Conservation (phyloP, 1,140 invertebrate species). For the Wasmannia auropunctata region DNA sequence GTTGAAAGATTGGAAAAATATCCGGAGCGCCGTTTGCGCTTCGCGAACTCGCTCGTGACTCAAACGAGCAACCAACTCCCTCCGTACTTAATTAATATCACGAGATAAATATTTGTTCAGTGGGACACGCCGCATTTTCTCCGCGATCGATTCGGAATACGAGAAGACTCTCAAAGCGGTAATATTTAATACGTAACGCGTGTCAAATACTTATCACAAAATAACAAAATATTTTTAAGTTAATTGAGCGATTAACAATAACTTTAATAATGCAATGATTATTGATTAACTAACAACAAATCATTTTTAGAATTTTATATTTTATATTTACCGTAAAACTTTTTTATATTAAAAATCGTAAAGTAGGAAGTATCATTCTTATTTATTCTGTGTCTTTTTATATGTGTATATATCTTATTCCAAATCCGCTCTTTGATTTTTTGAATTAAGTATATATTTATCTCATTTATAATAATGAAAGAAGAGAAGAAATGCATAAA, state of each 20-base stretch:
- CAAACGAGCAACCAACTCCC: conserved; percentile 24
- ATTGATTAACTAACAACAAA: background rate
- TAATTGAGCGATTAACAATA: background rate
- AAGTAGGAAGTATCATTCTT: background rate
- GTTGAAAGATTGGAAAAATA: conserved; percentile 54
- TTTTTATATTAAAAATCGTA: background rate
- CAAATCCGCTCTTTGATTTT: background rate
- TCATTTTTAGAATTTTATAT: background rate
- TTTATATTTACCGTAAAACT: background rate
- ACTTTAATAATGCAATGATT: background rate
- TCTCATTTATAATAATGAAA: background rate
- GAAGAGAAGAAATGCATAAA: background rate
- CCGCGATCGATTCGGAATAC: conserved; percentile 6
- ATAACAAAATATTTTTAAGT: background rate
- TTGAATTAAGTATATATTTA: background rate
- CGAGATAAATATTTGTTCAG: conserved; percentile 42
- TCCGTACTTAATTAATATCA: conserved; percentile 46
- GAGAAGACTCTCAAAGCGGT: background rate
- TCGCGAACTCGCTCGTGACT: conserved; percentile 20
- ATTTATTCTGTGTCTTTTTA: background rate
- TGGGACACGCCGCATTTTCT: conserved; percentile 14
- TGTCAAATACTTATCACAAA: background rate
- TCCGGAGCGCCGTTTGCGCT: conserved; percentile 40
- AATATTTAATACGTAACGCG: background rate
- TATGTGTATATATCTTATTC: background rate